These are phyloP conservation scores for Flexamia atlantica DNA, from an alignment of 2,888 invertebrate species.

Conservation along the genomic window DNA sequence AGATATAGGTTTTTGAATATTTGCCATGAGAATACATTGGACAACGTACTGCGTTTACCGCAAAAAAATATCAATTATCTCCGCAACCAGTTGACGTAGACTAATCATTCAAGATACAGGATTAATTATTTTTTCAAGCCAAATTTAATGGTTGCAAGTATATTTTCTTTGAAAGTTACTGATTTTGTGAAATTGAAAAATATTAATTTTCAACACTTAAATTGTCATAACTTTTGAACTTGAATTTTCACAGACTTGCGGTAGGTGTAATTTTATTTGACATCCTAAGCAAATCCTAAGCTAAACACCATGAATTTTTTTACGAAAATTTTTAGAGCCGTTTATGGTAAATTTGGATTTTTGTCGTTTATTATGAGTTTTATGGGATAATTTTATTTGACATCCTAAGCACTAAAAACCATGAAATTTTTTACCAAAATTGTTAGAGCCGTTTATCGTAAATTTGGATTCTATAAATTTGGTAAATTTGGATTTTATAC, in stretches of 20 bases:
- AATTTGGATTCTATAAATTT: no score
- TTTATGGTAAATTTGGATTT: neutral
- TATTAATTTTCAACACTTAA: neutral
- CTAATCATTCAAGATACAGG: neutral
- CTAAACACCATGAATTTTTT: neutral
- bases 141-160: no score
- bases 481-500: no score
- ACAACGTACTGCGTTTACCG: conserved; percentile 9
- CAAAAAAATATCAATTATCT: neutral
- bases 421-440: no score
- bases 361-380: neutral
- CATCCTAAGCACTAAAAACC: neutral
- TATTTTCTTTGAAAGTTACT: no score
- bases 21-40: neutral
- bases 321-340: neutral
- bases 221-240: neutral
- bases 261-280: neutral
- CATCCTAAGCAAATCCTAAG: neutral
- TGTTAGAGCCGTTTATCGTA: no score
- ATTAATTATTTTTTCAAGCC: neutral
- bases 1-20: neutral
- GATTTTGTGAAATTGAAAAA: neutral
- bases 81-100: neutral
- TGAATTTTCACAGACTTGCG: neutral
- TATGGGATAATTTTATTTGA: neutral